These are phyloP conservation scores for Madoqua kirkii DNA, from an alignment of 2,113 vertebrate species.

Conservation along the genomic window DNA sequence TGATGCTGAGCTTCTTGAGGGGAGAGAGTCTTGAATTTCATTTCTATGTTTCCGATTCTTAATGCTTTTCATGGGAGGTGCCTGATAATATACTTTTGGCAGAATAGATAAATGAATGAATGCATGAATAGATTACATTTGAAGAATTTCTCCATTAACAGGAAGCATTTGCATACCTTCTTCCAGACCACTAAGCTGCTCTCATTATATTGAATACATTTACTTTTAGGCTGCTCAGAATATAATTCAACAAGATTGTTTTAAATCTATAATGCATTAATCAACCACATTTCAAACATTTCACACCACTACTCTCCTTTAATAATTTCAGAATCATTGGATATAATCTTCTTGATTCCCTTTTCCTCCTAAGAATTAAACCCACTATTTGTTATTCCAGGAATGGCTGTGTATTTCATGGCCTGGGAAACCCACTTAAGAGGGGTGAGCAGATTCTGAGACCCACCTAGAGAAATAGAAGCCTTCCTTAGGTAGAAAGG, in stretches of 20 bases:
- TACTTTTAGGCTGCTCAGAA: not conserved
- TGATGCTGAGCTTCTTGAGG: not conserved
- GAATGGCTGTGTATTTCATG: not conserved
- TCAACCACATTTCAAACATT: constrained; percentile 23
- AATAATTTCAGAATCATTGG: not conserved
- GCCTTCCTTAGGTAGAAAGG: not conserved
- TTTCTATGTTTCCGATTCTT: not conserved
- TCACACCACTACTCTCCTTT: not conserved
- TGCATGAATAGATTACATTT: not conserved
- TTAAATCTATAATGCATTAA: constrained; percentile 4
- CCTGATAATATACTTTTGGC: not conserved
- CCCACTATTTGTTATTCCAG: not conserved
- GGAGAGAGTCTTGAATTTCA: not conserved
- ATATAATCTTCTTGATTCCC: not conserved
- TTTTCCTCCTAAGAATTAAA: constrained; percentile 2
- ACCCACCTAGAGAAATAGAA: not conserved
- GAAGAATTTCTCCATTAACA: not conserved
- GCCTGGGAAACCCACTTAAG: not conserved
- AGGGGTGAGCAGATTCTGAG: not conserved
- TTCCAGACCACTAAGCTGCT: not conserved
- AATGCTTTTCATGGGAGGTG: not conserved
- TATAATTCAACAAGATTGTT: constrained; percentile 13
- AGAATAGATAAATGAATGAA: not conserved
- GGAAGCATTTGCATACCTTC: not conserved
- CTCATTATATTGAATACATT: not conserved